A percentile compares a stretch with the other conserved stretches of the same genome.
Evolutionary conservation across 2,797 vertebrate species (phyloP).

Genomic region (Acanthiza pusilla): DNA sequence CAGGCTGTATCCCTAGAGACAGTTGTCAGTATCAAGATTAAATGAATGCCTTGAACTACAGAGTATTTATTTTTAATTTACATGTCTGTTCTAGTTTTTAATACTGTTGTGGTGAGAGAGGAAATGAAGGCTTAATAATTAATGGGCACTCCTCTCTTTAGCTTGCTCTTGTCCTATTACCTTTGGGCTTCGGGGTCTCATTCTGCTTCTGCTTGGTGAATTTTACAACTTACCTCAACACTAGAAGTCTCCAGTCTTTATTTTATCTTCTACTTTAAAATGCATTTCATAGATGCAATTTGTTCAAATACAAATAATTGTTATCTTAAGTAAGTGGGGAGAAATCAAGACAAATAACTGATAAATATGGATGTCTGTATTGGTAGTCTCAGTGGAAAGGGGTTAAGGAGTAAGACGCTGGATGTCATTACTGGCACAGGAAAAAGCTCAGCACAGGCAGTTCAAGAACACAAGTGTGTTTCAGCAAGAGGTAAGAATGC

Average conservation of each 20-base stretch:
- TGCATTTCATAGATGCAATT: not conserved
- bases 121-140: not conserved
- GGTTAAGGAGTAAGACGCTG: not conserved
- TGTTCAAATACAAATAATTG: not conserved
- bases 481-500: not conserved
- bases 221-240: not conserved
- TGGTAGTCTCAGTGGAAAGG: not conserved
- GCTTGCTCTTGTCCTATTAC: not conserved
- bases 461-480: not conserved
- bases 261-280: slow-evolving; percentile 23
- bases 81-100: not conserved
- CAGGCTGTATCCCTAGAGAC: not conserved
- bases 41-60: not conserved
- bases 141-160: not conserved
- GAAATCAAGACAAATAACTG: not conserved
- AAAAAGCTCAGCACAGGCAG: not conserved
- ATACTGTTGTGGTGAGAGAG: not conserved
- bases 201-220: not conserved
- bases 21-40: not conserved
- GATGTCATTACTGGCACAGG: not conserved
- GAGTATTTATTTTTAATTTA: slow-evolving; percentile 21
- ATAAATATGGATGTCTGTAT: not conserved
- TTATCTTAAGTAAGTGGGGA: not conserved
- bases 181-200: not conserved
- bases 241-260: not conserved